Evolutionary conservation across 2,888 invertebrate genomes (phyloP), one percentile per base, ranked within the genome.

Genomic region (Acrobeloides nanus): DNA sequence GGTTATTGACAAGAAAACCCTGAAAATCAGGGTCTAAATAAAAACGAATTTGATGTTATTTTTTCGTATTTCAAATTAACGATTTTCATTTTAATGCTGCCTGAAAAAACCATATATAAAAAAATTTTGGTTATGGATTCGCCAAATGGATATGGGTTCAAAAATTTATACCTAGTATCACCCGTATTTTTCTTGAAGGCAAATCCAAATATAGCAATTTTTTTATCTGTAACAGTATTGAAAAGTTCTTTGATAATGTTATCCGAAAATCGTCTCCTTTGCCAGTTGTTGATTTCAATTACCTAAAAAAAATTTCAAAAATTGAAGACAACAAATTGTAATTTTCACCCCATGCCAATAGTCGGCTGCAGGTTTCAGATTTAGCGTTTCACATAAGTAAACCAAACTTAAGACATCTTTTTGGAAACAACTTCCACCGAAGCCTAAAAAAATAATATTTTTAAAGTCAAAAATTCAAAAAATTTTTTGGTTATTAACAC

Each of bases 161-260:
- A 7, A 8, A 42, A 41, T 18, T 7, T 41, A n/a, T 54, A 78
- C 78, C 78, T 74, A 0, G 95, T 95, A 73, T 97, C 95, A 0
- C 89, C 93, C 0, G 97, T 97, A 75, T 97, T 89, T 74, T 95
- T 95, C 78, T 97, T 97, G 75, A 97, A 97, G 0, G 97, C 89
- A 76, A 97, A 97, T 0, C 97, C 97, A 44, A 93, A 81, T 48
- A 97, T 82, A 0, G 92, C 85, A 46, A 97, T 87, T 20, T 85
- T 84, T 75, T 97, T 97, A 68, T 88, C 90, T 0, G 89, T 84
- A 0, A 97, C 89, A 0, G 95, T 97, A 75, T 95, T 93, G 76
- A 95, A 95, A 34, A 97, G 78, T 1, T 87, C 84, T 69, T 89
- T 85, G 20, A 95, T 85, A 24, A 84, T 82, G 71, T 87, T 86